These are phyloP conservation scores for Cossypha niveicapilla DNA, from an alignment of 2,797 vertebrate genomes.

Conservation along the genomic window DNA sequence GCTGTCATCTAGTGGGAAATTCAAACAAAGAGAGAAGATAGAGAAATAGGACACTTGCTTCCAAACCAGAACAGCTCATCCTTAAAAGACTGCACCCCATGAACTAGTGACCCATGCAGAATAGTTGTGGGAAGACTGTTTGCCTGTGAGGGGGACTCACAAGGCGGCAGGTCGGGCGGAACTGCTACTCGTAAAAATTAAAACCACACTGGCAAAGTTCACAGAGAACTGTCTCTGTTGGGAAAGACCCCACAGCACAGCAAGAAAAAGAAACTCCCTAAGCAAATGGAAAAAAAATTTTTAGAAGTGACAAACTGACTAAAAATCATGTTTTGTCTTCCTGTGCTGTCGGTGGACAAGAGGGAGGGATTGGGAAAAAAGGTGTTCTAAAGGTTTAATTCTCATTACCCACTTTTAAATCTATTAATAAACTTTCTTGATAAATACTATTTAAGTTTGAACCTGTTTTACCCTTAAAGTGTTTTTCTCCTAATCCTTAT, in stretches of 20 bases:
- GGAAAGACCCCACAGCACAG: background rate
- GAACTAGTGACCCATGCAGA: background rate
- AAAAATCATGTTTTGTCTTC: background rate
- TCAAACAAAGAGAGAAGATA: background rate
- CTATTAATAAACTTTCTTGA: background rate
- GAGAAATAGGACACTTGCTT: background rate
- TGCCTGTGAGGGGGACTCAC: background rate
- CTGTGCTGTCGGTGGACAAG: accelerated
- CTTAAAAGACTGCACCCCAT: background rate
- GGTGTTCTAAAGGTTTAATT: background rate
- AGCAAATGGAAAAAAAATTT: background rate
- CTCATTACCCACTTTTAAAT: background rate
- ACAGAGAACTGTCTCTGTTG: background rate
- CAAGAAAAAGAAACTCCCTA: background rate
- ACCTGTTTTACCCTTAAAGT: background rate
- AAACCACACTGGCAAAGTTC: background rate
- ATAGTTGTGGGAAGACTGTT: background rate
- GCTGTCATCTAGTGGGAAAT: background rate
- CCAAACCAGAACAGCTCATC: background rate
- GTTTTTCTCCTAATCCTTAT: background rate
- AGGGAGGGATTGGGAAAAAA: background rate
- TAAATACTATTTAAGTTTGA: too few species aligned
- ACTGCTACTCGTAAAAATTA: background rate
- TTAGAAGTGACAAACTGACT: background rate
- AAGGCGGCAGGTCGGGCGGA: accelerated